phyloP scores from a whole-genome alignment of 2,888 invertebrate genomes.

The Sarcophaga carnaria region DNA sequence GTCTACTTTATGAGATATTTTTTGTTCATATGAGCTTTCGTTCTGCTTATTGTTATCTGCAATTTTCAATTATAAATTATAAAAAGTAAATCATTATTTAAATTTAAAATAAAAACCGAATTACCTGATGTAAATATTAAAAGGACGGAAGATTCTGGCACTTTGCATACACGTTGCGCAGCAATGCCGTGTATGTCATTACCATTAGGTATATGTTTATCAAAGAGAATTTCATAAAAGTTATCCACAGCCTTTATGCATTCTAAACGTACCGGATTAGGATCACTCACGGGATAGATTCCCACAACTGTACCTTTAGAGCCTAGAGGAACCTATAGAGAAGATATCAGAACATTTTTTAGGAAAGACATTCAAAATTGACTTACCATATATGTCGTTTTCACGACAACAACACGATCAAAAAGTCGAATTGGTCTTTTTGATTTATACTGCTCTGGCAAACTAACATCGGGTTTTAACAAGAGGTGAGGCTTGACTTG shows the following conservation, averaged over 20 bases:
- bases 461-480: conserved; percentile 83
- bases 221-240: conserved; percentile 91
- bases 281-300: conserved; percentile 82
- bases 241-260: conserved; percentile 84
- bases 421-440: conserved; percentile 83
- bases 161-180: conserved; percentile 80
- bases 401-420: conserved; percentile 92
- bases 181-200: conserved; percentile 78
- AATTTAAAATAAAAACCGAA: neutral
- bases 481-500: conserved; percentile 91
- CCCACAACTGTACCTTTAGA: conserved; percentile 93
- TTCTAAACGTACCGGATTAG: conserved; percentile 82
- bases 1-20: conserved; percentile 19
- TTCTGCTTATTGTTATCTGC: conserved; percentile 48
- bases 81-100: neutral
- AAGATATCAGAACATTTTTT: neutral
- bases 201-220: conserved; percentile 88
- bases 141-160: conserved; percentile 81
- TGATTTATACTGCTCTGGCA: conserved; percentile 80
- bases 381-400: conserved; percentile 86
- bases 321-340: conserved; percentile 87
- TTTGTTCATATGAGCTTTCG: conserved; percentile 35
- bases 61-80: neutral
- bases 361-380: neutral
- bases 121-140: conserved; percentile 74